These are phyloP conservation scores for Venusia cambrica DNA, from an alignment of 2,888 invertebrate species.

Conservation along the genomic window DNA sequence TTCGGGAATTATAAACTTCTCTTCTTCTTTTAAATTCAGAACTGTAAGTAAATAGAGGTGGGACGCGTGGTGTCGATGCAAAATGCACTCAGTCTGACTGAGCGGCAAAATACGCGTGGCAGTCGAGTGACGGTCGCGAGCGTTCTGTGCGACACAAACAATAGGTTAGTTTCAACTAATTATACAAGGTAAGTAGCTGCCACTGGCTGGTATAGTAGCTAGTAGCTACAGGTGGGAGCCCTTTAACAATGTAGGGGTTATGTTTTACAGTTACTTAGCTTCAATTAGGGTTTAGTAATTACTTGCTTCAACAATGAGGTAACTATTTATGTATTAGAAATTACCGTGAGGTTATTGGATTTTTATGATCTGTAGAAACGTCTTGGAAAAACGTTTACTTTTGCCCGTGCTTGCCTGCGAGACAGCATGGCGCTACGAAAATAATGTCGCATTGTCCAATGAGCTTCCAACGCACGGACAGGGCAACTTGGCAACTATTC, in stretches of 20 bases:
- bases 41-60: slow-evolving; percentile 20
- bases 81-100: slow-evolving; percentile 37
- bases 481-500: no score
- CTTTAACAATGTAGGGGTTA: slow-evolving; percentile 38
- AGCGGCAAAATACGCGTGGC: slow-evolving; percentile 58
- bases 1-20: no score
- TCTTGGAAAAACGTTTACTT: no score
- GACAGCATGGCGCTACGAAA: no score
- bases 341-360: no score
- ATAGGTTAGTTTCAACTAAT: slow-evolving; percentile 61
- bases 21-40: slow-evolving; percentile 12
- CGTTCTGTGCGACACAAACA: slow-evolving; percentile 71
- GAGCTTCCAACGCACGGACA: no score
- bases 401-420: no score
- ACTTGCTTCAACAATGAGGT: slow-evolving; percentile 20
- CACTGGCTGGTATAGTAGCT: slow-evolving; percentile 49
- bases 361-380: no score
- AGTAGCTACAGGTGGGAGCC: slow-evolving; percentile 64
- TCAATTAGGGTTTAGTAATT: slow-evolving; percentile 28
- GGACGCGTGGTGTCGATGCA: slow-evolving; percentile 34
- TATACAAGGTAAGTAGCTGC: slow-evolving; percentile 45
- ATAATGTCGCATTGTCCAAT: no score
- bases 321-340: slow-evolving; percentile 9
- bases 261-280: slow-evolving; percentile 31
- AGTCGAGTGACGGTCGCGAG: slow-evolving; percentile 53